Base-by-base conservation (phyloP, 2,888 invertebrate genomes). In the Rhyacophila evoluta region DNA sequence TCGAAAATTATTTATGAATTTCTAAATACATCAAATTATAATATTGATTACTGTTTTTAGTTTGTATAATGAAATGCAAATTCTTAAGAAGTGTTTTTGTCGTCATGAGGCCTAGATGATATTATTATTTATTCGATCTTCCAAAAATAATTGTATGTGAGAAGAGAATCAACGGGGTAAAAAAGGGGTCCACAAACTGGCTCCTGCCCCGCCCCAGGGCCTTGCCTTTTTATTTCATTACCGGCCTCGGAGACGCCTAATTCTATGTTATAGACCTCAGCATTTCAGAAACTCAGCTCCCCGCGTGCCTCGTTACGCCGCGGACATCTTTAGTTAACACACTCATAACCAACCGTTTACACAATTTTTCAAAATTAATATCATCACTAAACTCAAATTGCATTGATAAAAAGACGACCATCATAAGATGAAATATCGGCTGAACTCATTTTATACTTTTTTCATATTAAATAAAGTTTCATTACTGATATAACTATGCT, bases 141-240 rank as follows among this genome's bases (percentile, higher is more conserved):
- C 55, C 15, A 55, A 55, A 55, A 25, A 55, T 55, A 55, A 55
- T 55, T 55, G 15, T 15, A 55, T 15, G 19, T 19, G 55, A 55
- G 55, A 55, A 55, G 55, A 25, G 55, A 55, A 19, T 55, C 55
- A 19, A 19, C 55, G 15, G 55, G 55, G 55, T 55, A 55, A 55
- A 55, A 55, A 55, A 55, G 19, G 55, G 55, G 55, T 19, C 55
- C 55, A 55, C 55, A 55, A 55, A 55, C 55, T 55, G 15, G 55
- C 55, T 55, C 55, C 55, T 10, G 55, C 10, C 55, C 55, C 55
- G 55, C 55, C 55, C 15, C 55, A 19, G 55, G 55, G 55, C 55
- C 10, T 55, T 19, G 55, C 55, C 55, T 55, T 19, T 55, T 25
- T 55, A 55, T 55, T 55, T 55, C 55, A 55, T 55, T 55, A 55